Conservation (phyloP, 1,140 invertebrate species). For the Oreohelix idahoensis region DNA sequence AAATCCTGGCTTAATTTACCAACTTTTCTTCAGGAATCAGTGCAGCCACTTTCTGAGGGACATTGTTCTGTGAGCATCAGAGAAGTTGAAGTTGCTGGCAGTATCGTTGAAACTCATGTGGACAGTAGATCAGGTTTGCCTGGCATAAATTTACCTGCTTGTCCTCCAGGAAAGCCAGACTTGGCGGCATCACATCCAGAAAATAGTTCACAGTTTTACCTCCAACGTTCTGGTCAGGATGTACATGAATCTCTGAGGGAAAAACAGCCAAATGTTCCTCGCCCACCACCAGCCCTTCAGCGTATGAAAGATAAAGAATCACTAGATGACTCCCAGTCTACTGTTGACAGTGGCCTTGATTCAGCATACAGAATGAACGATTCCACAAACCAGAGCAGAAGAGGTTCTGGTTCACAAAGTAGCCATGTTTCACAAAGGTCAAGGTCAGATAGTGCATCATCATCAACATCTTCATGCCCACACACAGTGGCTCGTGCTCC, state of each 20-base stretch:
- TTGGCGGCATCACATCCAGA: no score
- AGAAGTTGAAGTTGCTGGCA: not conserved
- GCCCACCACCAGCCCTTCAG: no score
- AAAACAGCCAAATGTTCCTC: no score
- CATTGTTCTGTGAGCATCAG: not conserved
- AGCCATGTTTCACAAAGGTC: not conserved
- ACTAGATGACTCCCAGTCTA: not conserved
- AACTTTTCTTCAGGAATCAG: not conserved
- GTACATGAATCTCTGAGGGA: no score
- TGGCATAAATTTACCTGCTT: not conserved
- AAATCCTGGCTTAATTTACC: not conserved
- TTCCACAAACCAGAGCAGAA: not conserved
- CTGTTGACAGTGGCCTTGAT: not conserved
- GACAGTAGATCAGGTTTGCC: not conserved
- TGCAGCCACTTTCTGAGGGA: not conserved
- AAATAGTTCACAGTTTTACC: no score
- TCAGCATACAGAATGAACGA: no score
- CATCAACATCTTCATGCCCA: not conserved
- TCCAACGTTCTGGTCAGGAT: no score
- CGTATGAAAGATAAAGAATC: no score
- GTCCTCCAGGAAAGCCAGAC: not conserved
- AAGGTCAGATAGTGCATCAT: not conserved
- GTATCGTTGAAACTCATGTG: not conserved
- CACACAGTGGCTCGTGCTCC: not conserved
- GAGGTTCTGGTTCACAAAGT: not conserved